Base-by-base conservation (phyloP, 1,140 invertebrate genomes). In the Drosophila leontia region DNA sequence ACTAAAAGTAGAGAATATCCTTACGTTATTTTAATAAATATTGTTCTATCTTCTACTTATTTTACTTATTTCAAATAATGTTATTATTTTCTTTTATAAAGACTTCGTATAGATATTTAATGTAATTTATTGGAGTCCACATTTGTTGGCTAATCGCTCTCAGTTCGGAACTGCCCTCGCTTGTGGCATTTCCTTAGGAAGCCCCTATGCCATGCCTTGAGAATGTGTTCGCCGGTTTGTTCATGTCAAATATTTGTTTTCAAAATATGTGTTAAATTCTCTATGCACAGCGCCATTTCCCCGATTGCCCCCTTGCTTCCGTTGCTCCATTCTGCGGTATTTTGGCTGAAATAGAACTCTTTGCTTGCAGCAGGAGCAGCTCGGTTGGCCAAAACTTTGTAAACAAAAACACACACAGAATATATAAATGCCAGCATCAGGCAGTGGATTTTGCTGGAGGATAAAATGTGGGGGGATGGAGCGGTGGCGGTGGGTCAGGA, bases 211-310 rank as follows among this genome's bases (percentile, higher is more conserved):
- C 13, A 32, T 19, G 37, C 32, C 63, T 68, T 32, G 39, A 39
- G 34, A 17, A 35, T 15, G 61, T 61, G 61, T 61, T 68, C 39
- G 57, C 56, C 45, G 51, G 70, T 69, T 83, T 88, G 84, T 44
- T 80, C 67, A 48, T 67, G 60, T 63, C 70, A 84, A 88, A 88
- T 88, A 88, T 90, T 88, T 76, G 80, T 76, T 85, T 71, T 74
- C 42, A 68, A 83, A 88, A 84, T 88, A 84, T 88, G 82, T 84
- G 81, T 70, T 78, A 83, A 82, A 83, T 83, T 82, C 67, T 74
- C 67, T 56, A 74, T 56, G 62, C 60, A 63, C 57, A 65, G 55
- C 37, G 13, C 62, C 34, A 32, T 51, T 53, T 47, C n/a, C 29
- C 53, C 41, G 35, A 37, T 62, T 41, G 42, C 19, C 29, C 7